Evolutionary conservation across 2,888 invertebrate genomes (phyloP), one percentile per base, ranked within the genome.

Genomic region (Cryptocheilus praepositus): DNA sequence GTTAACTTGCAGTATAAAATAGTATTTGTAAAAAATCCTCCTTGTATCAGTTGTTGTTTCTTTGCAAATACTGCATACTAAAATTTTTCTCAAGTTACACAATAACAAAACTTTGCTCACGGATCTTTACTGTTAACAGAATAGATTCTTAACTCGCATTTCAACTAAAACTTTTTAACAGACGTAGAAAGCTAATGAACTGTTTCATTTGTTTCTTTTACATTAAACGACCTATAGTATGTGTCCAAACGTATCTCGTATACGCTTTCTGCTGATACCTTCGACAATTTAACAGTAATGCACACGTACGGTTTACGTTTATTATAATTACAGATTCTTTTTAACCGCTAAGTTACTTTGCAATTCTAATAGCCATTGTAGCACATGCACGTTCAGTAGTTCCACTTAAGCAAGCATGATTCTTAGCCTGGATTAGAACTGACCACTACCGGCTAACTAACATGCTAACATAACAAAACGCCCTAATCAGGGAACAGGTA

Each of bases 401-500:
- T 21, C 60, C 62, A 45, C 64, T 51, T 49, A 57, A 65, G 36
- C 25, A 59, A 64, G 66, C 59, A 68, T 67, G 67, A 62, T 21
- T 28, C 49, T 73, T 64, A 64, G 58, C 56, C 58, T 64, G 68
- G 70, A 67, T 60, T 67, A 68, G 21, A 57, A 64, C 53, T 68
- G 59, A 73, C 64, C 58, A 56, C 58, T 67, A 68, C 61, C 60
- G 58, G 79, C 82, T 81, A 73, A 85, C 84, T 85, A 85, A 85
- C 85, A 83, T 81, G 82, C 81, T 85, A 82, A 85, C 84, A 82
- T 85, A 85, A 86, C 85, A 85, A 36, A 36, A 84, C 84, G 64
- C 79, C 81, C 80, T 79, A 85, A 87, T 78, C 83, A 90, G 90
- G 90, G 90, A 90, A 83, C 90, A 90, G 81, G 90, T 89, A 78